These are phyloP conservation scores for Nycticorax nycticorax DNA, from an alignment of 2,113 vertebrate genomes.

Conservation along the genomic window DNA sequence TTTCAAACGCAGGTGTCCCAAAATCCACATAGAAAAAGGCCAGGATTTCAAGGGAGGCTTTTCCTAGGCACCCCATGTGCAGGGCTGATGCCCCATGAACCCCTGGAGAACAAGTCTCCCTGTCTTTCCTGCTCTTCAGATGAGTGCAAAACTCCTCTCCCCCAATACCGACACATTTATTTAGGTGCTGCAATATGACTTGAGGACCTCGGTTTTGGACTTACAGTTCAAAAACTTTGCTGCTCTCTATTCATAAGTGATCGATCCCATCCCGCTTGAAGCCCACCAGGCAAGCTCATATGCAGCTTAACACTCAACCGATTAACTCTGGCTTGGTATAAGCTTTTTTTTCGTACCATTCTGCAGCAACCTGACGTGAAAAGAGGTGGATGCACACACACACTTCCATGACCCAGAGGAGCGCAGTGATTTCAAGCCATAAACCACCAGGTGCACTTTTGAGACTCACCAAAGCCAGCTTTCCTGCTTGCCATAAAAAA, in stretches of 20 bases:
- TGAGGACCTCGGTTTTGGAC: background rate
- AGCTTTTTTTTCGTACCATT: background rate
- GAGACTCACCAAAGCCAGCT: constrained; percentile 42
- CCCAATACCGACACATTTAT: accelerated
- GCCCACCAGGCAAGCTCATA: background rate
- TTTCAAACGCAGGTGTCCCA: background rate
- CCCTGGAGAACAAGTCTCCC: background rate
- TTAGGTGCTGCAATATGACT: background rate
- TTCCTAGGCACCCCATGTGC: background rate
- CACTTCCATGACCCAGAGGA: background rate
- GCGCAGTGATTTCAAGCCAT: background rate
- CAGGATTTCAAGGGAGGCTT: background rate
- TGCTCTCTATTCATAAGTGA: background rate
- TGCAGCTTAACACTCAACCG: background rate
- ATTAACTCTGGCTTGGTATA: background rate
- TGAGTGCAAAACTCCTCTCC: background rate
- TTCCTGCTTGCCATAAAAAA: constrained; percentile 65
- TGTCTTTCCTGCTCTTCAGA: background rate
- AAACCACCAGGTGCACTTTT: constrained; percentile 57
- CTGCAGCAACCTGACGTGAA: background rate
- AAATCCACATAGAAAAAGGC: background rate
- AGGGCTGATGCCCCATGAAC: background rate
- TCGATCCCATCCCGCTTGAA: background rate
- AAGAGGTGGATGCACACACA: background rate
- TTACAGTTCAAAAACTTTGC: background rate